phyloP scores from a whole-genome alignment of 2,888 invertebrate genomes.

The Caenorhabditis sp. region DNA sequence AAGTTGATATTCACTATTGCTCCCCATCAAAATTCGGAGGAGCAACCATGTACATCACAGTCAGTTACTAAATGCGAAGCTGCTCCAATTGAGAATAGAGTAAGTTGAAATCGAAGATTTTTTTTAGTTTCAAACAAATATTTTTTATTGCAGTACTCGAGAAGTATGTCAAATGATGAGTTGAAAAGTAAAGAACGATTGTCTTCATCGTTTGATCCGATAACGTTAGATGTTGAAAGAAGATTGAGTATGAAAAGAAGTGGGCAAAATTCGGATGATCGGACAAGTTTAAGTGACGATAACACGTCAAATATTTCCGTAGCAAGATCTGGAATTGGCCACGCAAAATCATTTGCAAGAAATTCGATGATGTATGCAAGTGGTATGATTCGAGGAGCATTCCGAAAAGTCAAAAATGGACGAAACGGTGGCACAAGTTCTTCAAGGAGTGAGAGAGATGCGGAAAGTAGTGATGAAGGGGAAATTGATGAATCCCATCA shows the following conservation, averaged over 20 bases:
- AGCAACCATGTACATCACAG: constrained; percentile 14
- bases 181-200: constrained; percentile 19
- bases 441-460: constrained; percentile 22
- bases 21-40: constrained; percentile 1
- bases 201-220: constrained; percentile 62
- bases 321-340: constrained; percentile 33
- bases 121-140: constrained; percentile 11
- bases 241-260: constrained; percentile 66
- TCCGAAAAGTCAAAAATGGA: constrained; percentile 44
- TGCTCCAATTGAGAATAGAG: constrained; percentile 3
- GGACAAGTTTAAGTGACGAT: constrained; percentile 30
- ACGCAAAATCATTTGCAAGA: constrained; percentile 47
- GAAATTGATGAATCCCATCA: constrained; percentile 39
- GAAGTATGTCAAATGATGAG: constrained; percentile 38
- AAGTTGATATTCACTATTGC: background rate
- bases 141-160: constrained; percentile 2
- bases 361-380: constrained; percentile 53
- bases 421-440: background rate
- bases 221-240: constrained; percentile 66
- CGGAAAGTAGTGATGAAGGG: constrained; percentile 46
- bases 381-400: constrained; percentile 56
- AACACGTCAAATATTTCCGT: constrained; percentile 26
- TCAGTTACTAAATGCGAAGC: constrained; percentile 13
- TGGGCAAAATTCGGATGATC: constrained; percentile 34
- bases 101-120: constrained; percentile 16